Percentiles rank a stretch among this genome's conserved stretches.
These are phyloP conservation scores for Lampris incognitus DNA, from an alignment of 2,113 vertebrate genomes.

Conservation along the genomic window DNA sequence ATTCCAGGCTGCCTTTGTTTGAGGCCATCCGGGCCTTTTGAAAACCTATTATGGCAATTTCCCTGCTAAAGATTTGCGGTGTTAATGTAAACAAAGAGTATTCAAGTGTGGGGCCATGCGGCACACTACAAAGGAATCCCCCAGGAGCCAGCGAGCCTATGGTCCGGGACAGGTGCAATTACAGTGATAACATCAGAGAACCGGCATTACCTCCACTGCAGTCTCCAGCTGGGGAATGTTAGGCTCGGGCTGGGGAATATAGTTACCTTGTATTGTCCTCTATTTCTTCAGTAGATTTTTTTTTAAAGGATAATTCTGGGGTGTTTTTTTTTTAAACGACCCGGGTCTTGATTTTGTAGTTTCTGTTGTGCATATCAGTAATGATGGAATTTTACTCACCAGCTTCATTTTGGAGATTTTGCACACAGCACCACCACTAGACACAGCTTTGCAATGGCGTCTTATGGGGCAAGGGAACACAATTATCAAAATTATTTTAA, in stretches of 20 bases:
- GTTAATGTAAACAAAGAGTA: slow-evolving; percentile 84
- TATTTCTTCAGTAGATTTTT: slow-evolving; percentile 12
- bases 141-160: slow-evolving; percentile 71
- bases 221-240: slow-evolving; percentile 56
- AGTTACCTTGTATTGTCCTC: slow-evolving; percentile 69
- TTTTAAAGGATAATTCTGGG: too few species aligned
- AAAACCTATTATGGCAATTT: slow-evolving; percentile 80
- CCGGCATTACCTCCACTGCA: slow-evolving; percentile 68
- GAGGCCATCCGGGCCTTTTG: slow-evolving; percentile 60
- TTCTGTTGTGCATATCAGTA: too few species aligned
- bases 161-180: slow-evolving; percentile 84
- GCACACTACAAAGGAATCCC: slow-evolving; percentile 80
- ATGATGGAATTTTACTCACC: too few species aligned
- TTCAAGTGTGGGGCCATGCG: slow-evolving; percentile 75
- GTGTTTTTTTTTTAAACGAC: too few species aligned
- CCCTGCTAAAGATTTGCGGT: slow-evolving; percentile 71
- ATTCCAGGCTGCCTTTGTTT: slow-evolving; percentile 67
- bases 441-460: too few species aligned
- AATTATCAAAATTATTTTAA: too few species aligned
- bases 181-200: slow-evolving; percentile 83
- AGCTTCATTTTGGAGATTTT: too few species aligned
- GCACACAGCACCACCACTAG: too few species aligned
- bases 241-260: slow-evolving; percentile 54
- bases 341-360: too few species aligned
- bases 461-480: too few species aligned